Base-by-base conservation (phyloP, 2,888 invertebrate genomes). In the Hirtodrosophila confusa region DNA sequence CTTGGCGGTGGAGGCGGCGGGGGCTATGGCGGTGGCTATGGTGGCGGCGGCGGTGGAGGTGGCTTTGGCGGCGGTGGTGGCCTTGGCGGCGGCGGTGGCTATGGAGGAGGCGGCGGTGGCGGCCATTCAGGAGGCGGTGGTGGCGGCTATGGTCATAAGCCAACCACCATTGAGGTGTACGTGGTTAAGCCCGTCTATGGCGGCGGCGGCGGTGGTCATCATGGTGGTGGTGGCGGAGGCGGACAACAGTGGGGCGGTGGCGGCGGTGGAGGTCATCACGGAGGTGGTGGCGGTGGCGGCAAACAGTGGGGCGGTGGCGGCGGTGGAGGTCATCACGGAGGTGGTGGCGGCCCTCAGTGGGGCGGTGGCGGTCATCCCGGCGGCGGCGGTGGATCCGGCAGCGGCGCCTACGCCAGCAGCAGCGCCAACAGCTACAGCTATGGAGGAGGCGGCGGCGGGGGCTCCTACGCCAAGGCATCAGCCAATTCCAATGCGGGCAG, bases 391-490 rank as follows among this genome's bases (percentile, higher is more conserved):
- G 73, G 71, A 1, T 53, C 65, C 0, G 58, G 74, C 0, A 65
- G 69, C 0, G 60, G 66, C 5, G 54, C 44, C 5, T 27, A 62
- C 4, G 17, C 58, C 49, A 0, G 68, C 61, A 10, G 69, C 57
- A 69, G 69, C 33, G 69, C 69, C 17, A 69, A 69, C 23, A 69
- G 70, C 31, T 62, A 69, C 37, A 51, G 56, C 49, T 49, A 44
- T 33, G 53, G 64, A 31, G 31, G 31, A 31, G 31, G 31, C 7
- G 31, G 31, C 9, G 31, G 72, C 3, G 57, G 76, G 2, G 35
- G 57, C 10, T 57, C 85, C 47, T 80, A 82, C 40, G 80, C 80
- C 31, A 80, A 83, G 58, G 86, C 79, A 11, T 83, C 79, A 5
- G 79, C 80, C 11, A 79, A 82, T n/a, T 70, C 80, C 33, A 67